Evolutionary conservation across 2,797 vertebrate genomes (phyloP).

Genomic region (Leontocebus nigricollis): DNA sequence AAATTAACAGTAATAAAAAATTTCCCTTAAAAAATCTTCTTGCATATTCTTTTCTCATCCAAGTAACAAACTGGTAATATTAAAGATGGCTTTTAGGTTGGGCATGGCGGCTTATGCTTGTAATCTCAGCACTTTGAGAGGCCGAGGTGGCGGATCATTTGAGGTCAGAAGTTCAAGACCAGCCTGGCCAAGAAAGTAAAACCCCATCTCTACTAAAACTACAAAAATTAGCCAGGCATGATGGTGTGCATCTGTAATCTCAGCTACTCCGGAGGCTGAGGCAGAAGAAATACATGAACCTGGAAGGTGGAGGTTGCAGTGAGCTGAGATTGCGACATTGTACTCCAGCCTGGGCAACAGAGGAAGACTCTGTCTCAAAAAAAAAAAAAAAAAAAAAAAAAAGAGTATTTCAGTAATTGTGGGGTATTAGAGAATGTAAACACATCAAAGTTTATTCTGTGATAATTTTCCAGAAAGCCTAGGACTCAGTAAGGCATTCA

Average conservation of each 20-base stretch:
- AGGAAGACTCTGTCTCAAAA: neutral
- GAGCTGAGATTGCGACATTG: neutral
- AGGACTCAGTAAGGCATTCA: neutral
- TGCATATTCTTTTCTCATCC: neutral
- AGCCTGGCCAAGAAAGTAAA: neutral
- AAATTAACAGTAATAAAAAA: conserved; percentile 18
- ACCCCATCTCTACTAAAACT: neutral
- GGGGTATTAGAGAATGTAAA: neutral
- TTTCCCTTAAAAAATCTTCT: neutral
- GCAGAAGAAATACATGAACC: neutral
- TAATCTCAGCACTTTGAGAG: neutral
- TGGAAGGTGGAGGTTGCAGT: neutral
- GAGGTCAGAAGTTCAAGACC: neutral
- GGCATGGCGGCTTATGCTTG: neutral
- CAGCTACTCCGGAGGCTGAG: neutral
- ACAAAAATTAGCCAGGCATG: neutral
- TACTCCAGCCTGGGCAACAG: neutral
- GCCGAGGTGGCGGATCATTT: neutral
- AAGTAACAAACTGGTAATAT: neutral
- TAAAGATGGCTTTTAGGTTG: neutral
- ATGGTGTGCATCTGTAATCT: neutral
- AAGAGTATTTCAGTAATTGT: conserved; percentile 38
- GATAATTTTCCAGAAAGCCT: conserved; percentile 48
- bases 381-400: neutral
- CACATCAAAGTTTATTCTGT: conserved; percentile 25